Base-by-base conservation (phyloP, 2,797 vertebrate genomes). In the Mastacembelus armatus region DNA sequence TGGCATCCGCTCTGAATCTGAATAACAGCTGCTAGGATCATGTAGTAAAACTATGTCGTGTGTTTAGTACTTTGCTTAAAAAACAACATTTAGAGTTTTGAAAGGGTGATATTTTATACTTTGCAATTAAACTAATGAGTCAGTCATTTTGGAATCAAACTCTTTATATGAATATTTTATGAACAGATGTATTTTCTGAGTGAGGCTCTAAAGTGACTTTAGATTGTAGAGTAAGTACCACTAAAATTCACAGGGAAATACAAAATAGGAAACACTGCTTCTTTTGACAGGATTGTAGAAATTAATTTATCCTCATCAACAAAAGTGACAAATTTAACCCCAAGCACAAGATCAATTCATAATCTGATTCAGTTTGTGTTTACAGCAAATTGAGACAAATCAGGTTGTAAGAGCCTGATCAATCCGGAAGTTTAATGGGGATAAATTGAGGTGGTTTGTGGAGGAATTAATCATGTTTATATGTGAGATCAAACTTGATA, bases 311-410 rank as follows among this genome's bases (percentile, higher is more conserved):
- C 69, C 56, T 84, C 33, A 74, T 85, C 74, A 71, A 77, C 38
- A 60, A 49, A 42, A 80, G 58, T 61, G 76, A 74, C 64, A 74
- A 44, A 67, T 72, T 67, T 71, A 70, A 71, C 71, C 50, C 27
- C 16, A 16, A 30, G 83, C 75, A 12, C 51, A 29, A 66, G 84
- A 92, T 89, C 87, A 74, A 89, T 91, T 76, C 40, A 38, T 76
- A 74, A 78, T 88, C 81, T 72, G 47, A 71, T 80, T 82, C 76
- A 80, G 58, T 81, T 78, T 80, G 74, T 86, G 85, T 78, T 87
- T 18, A 42, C 56, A 67, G 62, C 80, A 86, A 87, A 90, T 84
- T 78, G 83, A 92, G 86, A 91, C 84, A 65, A 88, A 90, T 88
- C 82, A 73, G 60, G 58, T 58, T 65, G 56, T 70, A 68, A 75